phyloP scores from a whole-genome alignment of 2,113 vertebrate species.

The Bolborhynchus lineola region DNA sequence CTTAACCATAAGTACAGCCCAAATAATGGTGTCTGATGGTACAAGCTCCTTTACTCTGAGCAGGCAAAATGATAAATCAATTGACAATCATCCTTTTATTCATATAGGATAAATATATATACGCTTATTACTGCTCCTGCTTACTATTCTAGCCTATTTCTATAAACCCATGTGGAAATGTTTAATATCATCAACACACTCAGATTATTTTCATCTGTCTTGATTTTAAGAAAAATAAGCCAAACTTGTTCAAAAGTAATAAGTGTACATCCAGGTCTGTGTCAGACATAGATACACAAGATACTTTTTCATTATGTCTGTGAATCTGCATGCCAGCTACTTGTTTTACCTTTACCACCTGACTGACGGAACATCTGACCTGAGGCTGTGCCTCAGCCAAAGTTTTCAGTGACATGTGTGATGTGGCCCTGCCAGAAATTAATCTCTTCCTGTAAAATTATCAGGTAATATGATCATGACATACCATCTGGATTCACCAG shows the following conservation, averaged over 20 bases:
- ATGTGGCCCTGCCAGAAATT: neutral
- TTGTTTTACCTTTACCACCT: neutral
- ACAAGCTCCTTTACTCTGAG: neutral
- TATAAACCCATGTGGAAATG: slow-evolving; percentile 24
- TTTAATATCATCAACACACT: slow-evolving; percentile 27
- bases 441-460: neutral
- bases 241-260: neutral
- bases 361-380: neutral
- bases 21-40: neutral
- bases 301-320: neutral
- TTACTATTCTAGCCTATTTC: slow-evolving; percentile 35
- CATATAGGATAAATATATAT: slow-evolving; percentile 44
- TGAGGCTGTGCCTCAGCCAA: neutral
- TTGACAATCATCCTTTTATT: slow-evolving; percentile 51
- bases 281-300: neutral
- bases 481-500: neutral
- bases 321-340: neutral
- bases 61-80: slow-evolving; percentile 1
- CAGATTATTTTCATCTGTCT: slow-evolving; percentile 32
- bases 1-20: neutral
- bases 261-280: neutral
- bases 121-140: slow-evolving; percentile 54
- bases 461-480: slow-evolving; percentile 27
- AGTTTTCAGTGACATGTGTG: neutral
- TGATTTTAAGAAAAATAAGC: neutral